phyloP scores from a whole-genome alignment of 2,888 invertebrate species.

The Agrotis ipsilon region DNA sequence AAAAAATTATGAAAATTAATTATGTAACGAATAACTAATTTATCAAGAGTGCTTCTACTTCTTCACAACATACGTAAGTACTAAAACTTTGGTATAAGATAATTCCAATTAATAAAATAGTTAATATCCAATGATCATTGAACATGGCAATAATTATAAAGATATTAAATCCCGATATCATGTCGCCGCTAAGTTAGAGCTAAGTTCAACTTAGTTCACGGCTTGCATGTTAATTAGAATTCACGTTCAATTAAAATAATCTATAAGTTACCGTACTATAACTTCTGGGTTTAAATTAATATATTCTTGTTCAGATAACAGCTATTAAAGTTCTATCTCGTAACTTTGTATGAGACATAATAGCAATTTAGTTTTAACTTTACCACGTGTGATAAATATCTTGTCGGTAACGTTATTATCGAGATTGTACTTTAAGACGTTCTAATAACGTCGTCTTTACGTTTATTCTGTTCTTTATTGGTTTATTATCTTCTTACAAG shows the following conservation, averaged over 20 bases:
- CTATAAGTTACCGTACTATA: constrained; percentile 62
- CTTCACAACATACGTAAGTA: background rate
- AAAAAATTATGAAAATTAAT: too few species aligned
- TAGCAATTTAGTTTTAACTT: constrained; percentile 50
- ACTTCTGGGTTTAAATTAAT: constrained; percentile 62
- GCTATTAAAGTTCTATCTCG: constrained; percentile 53
- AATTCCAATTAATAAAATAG: constrained; percentile 50
- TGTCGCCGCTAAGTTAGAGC: constrained; percentile 55
- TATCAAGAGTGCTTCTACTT: background rate
- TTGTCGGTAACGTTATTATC: constrained; percentile 27
- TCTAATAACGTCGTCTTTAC: constrained; percentile 25
- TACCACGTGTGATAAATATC: constrained; percentile 51
- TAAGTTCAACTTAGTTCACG: constrained; percentile 62
- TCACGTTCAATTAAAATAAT: constrained; percentile 69
- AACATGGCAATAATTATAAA: constrained; percentile 62
- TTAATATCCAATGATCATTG: constrained; percentile 53
- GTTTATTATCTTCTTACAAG: constrained; percentile 34
- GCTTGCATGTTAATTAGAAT: constrained; percentile 69
- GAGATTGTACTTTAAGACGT: constrained; percentile 31
- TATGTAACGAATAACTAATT: background rate
- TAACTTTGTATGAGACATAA: constrained; percentile 51
- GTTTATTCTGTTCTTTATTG: constrained; percentile 27
- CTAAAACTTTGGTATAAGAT: constrained; percentile 24
- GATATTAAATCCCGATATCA: constrained; percentile 64
- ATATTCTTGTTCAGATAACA: constrained; percentile 54